phyloP scores from a whole-genome alignment of 2,888 invertebrate species.

The Pristionchus fissidentatus region DNA sequence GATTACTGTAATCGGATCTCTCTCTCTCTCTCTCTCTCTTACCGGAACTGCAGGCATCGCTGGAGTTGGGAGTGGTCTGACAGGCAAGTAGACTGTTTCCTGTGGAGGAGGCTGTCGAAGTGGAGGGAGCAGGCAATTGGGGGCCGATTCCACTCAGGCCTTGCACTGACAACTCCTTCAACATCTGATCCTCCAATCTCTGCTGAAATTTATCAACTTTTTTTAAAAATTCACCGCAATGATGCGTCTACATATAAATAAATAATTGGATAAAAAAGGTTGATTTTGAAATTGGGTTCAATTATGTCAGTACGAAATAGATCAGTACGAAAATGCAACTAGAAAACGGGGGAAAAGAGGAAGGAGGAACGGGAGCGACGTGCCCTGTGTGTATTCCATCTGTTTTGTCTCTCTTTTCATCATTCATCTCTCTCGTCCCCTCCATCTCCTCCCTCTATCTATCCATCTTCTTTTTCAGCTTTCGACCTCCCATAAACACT shows the following conservation, averaged over 20 bases:
- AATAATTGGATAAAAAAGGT: not conserved
- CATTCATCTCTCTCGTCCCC: slow-evolving; percentile 24
- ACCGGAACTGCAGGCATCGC: slow-evolving; percentile 13
- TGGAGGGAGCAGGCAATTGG: slow-evolving; percentile 44
- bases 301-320: not conserved
- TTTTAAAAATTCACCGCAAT: too few species aligned
- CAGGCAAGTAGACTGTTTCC: not conserved
- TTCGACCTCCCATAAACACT: slow-evolving; percentile 39
- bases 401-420: slow-evolving; percentile 38
- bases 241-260: not conserved
- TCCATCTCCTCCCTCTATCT: not conserved
- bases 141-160: slow-evolving; percentile 44
- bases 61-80: slow-evolving; percentile 38
- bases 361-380: slow-evolving; percentile 18
- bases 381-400: slow-evolving; percentile 43
- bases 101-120: slow-evolving; percentile 42
- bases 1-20: slow-evolving; percentile 37
- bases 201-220: slow-evolving; percentile 6
- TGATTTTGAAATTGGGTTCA: not conserved
- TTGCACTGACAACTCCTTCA: slow-evolving; percentile 13
- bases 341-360: not conserved
- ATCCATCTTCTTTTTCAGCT: too few species aligned
- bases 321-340: slow-evolving; percentile 3
- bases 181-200: slow-evolving; percentile 28
- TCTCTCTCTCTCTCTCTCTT: not conserved